Evolutionary conservation across 2,888 invertebrate species (phyloP), one percentile per base, ranked within the genome.

Genomic region (Luperina testacea): DNA sequence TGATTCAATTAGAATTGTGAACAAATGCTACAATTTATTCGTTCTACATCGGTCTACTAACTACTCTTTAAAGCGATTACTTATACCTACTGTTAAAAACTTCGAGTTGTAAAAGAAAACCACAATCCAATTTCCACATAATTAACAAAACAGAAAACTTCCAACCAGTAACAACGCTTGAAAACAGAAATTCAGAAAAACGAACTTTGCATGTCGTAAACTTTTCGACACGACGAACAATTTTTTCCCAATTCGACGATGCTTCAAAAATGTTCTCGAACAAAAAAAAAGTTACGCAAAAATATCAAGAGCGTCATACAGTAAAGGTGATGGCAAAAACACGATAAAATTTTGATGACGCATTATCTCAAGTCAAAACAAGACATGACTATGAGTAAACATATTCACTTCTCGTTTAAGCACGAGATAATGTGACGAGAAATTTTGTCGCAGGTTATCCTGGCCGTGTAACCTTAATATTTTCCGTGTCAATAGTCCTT

Each of bases 401-500:
- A 24, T 32, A 64, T 51, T 64, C 17, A 42, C 45, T 48, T 38
- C 57, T 77, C 57, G 13, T 38, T 45, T 57, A 27, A 2, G 4
- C 38, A 38, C 45, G 53, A 64, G 38, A 82, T 76, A 48, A 48
- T 64, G 17, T 11, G 17, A 38, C 27, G 64, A 64, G 27, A 48
- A 27, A 24, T 61, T 51, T 77, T 68, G 38, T 65, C 64, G 32
- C 32, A 24, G 24, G 13, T 32, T 51, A 45, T n/a, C 4, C 24
- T 32, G 78, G 5, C 17, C 38, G 24, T 8, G 38, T 72, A 74
- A 82, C 79, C 77, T 83, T 88, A 67, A 81, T 45, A 82, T 79
- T 80, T 87, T 80, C 67, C 64, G 76, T 80, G 80, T 84, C 90
- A 85, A 82, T 82, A 78, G 61, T 64, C 61, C 65, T 87, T 70